These are phyloP conservation scores for Lanistes nyassanus DNA, from an alignment of 1,140 invertebrate genomes.

Conservation along the genomic window DNA sequence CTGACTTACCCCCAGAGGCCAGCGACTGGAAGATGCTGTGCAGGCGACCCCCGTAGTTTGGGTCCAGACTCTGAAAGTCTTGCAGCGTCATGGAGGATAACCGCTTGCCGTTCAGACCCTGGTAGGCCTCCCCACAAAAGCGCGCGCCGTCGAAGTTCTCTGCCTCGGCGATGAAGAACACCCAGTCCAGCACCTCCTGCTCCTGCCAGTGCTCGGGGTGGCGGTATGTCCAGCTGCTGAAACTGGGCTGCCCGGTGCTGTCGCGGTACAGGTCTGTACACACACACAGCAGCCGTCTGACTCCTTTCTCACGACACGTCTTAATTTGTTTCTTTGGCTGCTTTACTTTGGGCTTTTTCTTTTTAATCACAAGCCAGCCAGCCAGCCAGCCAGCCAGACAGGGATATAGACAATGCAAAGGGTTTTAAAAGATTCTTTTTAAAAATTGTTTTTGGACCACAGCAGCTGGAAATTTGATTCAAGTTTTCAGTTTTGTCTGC, in stretches of 20 bases:
- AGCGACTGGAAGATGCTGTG: conserved; percentile 43
- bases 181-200: conserved; percentile 54
- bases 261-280: background rate
- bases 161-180: conserved; percentile 46
- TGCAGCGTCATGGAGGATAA: conserved; percentile 49
- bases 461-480: no score
- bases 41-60: conserved; percentile 43
- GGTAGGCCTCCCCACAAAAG: conserved; percentile 54
- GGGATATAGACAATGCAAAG: conserved; percentile 24
- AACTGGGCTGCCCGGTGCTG: background rate
- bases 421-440: no score
- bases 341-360: no score
- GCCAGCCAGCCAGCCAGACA: no score
- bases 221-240: conserved; percentile 50
- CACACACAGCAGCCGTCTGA: background rate
- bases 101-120: conserved; percentile 46
- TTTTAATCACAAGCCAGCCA: no score
- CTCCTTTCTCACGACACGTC: no score
- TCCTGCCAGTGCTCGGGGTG: conserved; percentile 56
- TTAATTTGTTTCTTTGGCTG: no score
- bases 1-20: conserved; percentile 30
- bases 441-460: no score
- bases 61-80: conserved; percentile 49
- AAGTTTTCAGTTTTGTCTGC: background rate
- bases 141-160: conserved; percentile 41